These are phyloP conservation scores for Drosophila prolongata DNA, from an alignment of 2,888 invertebrate species.

Conservation along the genomic window DNA sequence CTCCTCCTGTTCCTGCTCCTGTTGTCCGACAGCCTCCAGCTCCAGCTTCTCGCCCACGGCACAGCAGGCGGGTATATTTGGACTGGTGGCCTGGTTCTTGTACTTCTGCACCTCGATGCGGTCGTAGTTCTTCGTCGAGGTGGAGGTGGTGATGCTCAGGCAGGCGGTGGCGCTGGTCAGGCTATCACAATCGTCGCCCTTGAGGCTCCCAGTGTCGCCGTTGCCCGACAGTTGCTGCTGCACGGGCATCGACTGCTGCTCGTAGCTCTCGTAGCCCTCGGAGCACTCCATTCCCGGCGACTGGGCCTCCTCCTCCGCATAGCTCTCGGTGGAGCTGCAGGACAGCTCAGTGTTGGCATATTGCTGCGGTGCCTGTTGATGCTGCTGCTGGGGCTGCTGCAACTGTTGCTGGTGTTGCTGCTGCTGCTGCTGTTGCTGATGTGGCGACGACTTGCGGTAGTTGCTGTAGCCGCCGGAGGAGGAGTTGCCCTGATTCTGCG, in stretches of 20 bases:
- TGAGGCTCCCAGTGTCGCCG: constrained; percentile 46
- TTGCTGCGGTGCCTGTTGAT: constrained; percentile 25
- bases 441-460: constrained; percentile 70
- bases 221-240: constrained; percentile 24
- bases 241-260: constrained; percentile 30
- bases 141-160: constrained; percentile 80
- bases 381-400: constrained; percentile 55
- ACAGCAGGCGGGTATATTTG: constrained; percentile 83
- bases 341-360: constrained; percentile 62
- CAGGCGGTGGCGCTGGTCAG: constrained; percentile 74
- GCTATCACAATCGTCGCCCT: constrained; percentile 80
- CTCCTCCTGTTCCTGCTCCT: constrained; percentile 23
- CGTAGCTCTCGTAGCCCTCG: constrained; percentile 61
- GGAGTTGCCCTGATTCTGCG: constrained; percentile 50
- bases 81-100: constrained; percentile 85
- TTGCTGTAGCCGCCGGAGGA: constrained; percentile 54
- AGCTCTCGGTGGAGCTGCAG: constrained; percentile 73
- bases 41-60: constrained; percentile 62
- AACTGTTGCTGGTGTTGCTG: constrained; percentile 52
- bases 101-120: constrained; percentile 84
- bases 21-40: constrained; percentile 15
- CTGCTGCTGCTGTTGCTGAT: constrained; percentile 64
- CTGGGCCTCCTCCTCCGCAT: constrained; percentile 69
- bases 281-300: constrained; percentile 66
- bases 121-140: constrained; percentile 82